Base-by-base conservation (phyloP, 1,140 invertebrate species). In the Akabosia matsudoensis region DNA sequence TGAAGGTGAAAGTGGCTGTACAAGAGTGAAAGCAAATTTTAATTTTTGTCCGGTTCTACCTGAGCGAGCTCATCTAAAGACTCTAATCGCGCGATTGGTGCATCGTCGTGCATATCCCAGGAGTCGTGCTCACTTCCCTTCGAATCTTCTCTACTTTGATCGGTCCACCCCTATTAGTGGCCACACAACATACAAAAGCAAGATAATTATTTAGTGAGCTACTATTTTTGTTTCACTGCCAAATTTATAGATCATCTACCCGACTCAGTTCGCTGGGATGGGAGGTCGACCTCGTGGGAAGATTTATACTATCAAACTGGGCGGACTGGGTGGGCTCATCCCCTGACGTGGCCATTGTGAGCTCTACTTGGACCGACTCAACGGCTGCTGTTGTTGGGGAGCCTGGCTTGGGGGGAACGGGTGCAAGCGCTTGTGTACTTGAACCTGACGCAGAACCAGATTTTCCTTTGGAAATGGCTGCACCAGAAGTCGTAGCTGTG, bases 21-120 rank as follows among this genome's bases (percentile, higher is more conserved):
- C 7, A 45, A 45, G 37, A 18, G 37, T 45, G 37, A 45, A 45
- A 45, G 37, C n/a, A n/a, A n/a, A n/a, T n/a, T n/a, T n/a, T n/a
- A n/a, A n/a, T n/a, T n/a, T n/a, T n/a, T n/a, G n/a, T 10, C 37
- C 18, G 37, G 37, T 22, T 61, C 4, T 67, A 67, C 86, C 86
- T 77, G 79, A 83, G 90, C 89, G 75, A 90, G 85, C 83, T 90
- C 89, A 79, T 90, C 89, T 70, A 90, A 83, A 22, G 89, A 90
- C 80, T 90, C 89, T 77, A 90, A 84, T 81, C 88, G 88, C 33
- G 89, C 89, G 73, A 90, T 90, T 28, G 89, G 89, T 45, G 89
- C 89, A 75, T 82, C 87, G 3, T 30, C 61, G 33, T 81, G 85
- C 74, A 87, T 87, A 71, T 88, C 87, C 87, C 87, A 88, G 7